These are phyloP conservation scores for Pteronotus mesoamericanus DNA, from an alignment of 2,797 vertebrate genomes.

Conservation along the genomic window DNA sequence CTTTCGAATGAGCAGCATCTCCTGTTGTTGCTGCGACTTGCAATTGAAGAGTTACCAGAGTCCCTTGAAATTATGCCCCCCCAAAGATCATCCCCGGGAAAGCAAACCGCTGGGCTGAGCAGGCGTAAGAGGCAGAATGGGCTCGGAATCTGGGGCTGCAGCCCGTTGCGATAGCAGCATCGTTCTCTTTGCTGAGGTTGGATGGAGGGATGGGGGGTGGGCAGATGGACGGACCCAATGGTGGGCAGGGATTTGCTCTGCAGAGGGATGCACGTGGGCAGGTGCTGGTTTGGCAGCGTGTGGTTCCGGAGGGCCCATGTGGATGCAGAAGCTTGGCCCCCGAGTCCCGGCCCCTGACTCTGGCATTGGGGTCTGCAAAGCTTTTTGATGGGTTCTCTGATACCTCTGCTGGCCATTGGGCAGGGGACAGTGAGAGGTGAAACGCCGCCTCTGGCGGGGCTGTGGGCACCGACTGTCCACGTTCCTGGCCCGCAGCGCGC, in stretches of 20 bases:
- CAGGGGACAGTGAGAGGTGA: neutral
- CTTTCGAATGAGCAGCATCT: neutral
- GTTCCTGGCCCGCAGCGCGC: too few relatives aligned
- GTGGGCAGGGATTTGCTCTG: neutral
- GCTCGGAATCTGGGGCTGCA: neutral
- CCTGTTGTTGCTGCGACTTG: neutral
- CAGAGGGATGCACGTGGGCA: neutral
- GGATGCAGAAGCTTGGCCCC: neutral
- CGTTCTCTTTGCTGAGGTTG: accelerated
- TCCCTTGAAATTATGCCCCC: neutral
- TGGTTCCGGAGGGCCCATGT: neutral
- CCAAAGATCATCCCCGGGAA: neutral
- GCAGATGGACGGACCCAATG: neutral
- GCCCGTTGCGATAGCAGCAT: neutral
- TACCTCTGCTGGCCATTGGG: neutral
- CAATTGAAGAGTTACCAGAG: neutral
- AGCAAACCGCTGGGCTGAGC: neutral
- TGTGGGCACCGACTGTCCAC: neutral
- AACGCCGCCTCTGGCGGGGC: neutral
- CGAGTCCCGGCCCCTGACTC: neutral
- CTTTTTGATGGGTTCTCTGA: neutral
- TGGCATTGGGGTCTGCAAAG: neutral
- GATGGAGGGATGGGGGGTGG: neutral
- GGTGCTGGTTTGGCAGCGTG: neutral
- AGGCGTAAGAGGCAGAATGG: neutral